Conservation (phyloP, 2,113 vertebrate genomes). For the Columba janthina region DNA sequence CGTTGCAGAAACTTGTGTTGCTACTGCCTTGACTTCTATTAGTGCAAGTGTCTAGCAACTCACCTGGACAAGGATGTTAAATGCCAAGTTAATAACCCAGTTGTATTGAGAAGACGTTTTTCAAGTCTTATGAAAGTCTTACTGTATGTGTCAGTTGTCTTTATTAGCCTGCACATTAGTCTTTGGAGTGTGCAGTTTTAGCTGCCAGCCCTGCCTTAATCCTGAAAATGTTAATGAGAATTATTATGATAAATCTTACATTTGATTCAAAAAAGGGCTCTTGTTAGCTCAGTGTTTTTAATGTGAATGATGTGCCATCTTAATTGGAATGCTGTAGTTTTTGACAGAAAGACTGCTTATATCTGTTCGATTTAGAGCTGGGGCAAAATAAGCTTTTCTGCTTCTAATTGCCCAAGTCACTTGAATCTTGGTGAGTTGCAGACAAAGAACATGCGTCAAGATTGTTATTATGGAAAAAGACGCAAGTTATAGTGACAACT, state of each 20-base stretch:
- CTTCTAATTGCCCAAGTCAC: neutral
- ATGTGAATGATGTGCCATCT: neutral
- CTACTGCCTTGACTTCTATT: neutral
- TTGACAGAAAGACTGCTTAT: neutral
- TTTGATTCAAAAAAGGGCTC: neutral
- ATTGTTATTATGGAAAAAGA: neutral
- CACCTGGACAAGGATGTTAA: neutral
- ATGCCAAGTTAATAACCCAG: neutral
- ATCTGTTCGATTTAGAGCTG: neutral
- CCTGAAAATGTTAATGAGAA: neutral
- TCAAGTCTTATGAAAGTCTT: neutral
- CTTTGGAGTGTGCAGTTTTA: neutral
- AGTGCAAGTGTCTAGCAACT: neutral
- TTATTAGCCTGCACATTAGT: neutral
- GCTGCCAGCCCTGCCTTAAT: neutral
- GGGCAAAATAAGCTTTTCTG: neutral
- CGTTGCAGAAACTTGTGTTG: neutral
- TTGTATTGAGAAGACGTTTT: neutral
- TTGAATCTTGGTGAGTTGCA: neutral
- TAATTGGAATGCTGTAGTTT: neutral
- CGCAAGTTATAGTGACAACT: neutral
- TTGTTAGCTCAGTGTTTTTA: neutral
- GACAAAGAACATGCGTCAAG: neutral
- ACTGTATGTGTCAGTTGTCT: neutral
- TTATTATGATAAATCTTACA: neutral